Percentiles rank a stretch among this genome's conserved stretches.
These are phyloP conservation scores for Terebella lapidaria DNA, from an alignment of 2,888 invertebrate species.

Conservation along the genomic window DNA sequence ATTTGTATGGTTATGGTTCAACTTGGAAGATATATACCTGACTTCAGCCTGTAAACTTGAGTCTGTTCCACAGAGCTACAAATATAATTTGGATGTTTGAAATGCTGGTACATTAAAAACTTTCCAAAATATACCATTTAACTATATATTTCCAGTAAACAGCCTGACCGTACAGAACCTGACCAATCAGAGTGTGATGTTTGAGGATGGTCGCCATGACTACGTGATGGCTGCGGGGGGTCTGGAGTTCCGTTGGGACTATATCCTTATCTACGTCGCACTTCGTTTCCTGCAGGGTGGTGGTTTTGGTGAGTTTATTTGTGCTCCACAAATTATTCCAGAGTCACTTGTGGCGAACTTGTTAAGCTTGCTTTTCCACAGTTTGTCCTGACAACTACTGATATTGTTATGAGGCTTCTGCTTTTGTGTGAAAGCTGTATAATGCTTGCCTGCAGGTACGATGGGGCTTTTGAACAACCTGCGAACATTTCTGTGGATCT, in stretches of 20 bases:
- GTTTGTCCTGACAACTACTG: not conserved
- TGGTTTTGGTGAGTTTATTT: conserved; percentile 60
- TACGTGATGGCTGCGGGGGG: conserved; percentile 8
- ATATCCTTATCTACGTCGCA: conserved; percentile 76
- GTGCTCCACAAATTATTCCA: not conserved
- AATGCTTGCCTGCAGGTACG: conserved; percentile 35
- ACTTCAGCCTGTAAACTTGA: too few species aligned
- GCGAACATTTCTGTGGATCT: conserved; percentile 88
- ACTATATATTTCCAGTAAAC: conserved; percentile 63
- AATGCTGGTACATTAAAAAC: too few species aligned
- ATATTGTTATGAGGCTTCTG: not conserved
- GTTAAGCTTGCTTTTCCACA: too few species aligned
- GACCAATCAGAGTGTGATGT: conserved; percentile 2
- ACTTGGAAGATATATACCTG: too few species aligned
- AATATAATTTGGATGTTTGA: too few species aligned
- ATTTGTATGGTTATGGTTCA: too few species aligned
- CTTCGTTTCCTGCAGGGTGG: conserved; percentile 94
- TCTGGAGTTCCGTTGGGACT: conserved; percentile 76
- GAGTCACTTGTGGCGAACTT: too few species aligned
- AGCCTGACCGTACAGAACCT: conserved; percentile 61
- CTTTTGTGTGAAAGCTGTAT: too few species aligned
- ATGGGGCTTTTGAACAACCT: conserved; percentile 83
- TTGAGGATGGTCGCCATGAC: not conserved
- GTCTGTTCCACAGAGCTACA: too few species aligned
- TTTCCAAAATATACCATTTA: not conserved